Evolutionary conservation across 2,113 vertebrate genomes (phyloP).

Genomic region (Haemorhous mexicanus): DNA sequence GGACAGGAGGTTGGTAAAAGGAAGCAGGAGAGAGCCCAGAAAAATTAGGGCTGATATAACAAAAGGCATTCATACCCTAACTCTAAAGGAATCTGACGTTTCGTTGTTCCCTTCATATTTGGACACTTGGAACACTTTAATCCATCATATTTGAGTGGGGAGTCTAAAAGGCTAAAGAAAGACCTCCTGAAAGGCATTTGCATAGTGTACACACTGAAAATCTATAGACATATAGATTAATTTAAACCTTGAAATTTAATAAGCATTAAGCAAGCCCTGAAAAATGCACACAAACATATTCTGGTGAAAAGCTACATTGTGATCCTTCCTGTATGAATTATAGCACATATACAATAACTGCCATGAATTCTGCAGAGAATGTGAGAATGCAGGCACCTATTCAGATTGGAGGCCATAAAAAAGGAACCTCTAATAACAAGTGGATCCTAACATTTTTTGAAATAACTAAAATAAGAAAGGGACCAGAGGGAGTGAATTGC

Average conservation of each 20-base stretch:
- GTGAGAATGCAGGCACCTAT: conserved; percentile 33
- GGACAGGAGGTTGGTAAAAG: not conserved
- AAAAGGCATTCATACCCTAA: not conserved
- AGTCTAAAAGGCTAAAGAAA: not conserved
- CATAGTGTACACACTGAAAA: not conserved
- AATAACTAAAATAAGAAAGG: conserved; percentile 50
- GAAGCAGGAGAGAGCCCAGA: not conserved
- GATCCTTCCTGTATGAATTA: conserved; percentile 1
- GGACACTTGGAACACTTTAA: not conserved
- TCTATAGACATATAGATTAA: not conserved
- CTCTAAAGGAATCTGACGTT: not conserved
- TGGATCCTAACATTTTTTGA: conserved; percentile 30
- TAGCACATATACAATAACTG: not conserved
- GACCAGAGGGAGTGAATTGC: conserved; percentile 35
- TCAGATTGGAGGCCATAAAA: conserved; percentile 29
- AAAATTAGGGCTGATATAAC: not conserved
- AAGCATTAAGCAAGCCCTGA: not conserved
- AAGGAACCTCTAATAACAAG: conserved; percentile 26
- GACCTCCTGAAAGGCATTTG: not conserved
- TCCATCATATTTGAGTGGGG: not conserved
- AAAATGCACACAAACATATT: conserved; percentile 11
- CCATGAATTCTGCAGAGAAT: conserved; percentile 1
- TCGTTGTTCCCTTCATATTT: not conserved
- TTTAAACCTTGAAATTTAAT: not conserved
- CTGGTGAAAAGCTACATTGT: not conserved